Evolutionary conservation across 1,140 invertebrate species (phyloP).

Genomic region (Eriosoma lanigerum): DNA sequence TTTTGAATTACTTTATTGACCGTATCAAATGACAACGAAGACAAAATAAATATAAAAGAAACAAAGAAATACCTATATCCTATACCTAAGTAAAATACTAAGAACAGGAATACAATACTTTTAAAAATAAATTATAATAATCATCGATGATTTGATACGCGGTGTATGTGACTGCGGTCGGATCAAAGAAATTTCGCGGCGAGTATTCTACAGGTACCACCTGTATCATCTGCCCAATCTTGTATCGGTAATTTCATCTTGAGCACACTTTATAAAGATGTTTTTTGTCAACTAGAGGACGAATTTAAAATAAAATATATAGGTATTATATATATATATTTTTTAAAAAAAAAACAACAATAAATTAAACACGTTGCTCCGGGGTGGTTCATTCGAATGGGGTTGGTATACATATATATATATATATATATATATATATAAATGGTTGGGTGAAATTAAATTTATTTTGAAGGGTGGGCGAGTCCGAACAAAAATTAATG

Average conservation of each 20-base stretch:
- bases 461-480: conserved; percentile 34
- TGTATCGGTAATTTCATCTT: not conserved
- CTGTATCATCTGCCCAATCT: not conserved
- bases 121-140: not conserved
- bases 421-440: too few species aligned
- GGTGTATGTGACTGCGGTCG: not conserved
- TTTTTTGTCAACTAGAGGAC: not conserved
- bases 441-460: not conserved
- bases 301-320: not conserved
- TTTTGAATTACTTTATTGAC: too few species aligned
- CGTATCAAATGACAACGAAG: not conserved
- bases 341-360: not conserved
- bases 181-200: not conserved
- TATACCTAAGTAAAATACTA: not conserved
- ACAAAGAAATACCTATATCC: not conserved
- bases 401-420: too few species aligned
- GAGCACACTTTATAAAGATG: not conserved
- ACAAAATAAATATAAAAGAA: not conserved
- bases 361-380: too few species aligned
- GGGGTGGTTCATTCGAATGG: too few species aligned
- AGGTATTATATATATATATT: not conserved
- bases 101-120: not conserved
- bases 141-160: conserved; percentile 2
- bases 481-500: conserved; percentile 27
- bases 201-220: not conserved